A percentile compares a stretch with the other conserved stretches of the same genome.
phyloP scores from a whole-genome alignment of 2,113 vertebrate species.

The Hippocampus mohnikei region DNA sequence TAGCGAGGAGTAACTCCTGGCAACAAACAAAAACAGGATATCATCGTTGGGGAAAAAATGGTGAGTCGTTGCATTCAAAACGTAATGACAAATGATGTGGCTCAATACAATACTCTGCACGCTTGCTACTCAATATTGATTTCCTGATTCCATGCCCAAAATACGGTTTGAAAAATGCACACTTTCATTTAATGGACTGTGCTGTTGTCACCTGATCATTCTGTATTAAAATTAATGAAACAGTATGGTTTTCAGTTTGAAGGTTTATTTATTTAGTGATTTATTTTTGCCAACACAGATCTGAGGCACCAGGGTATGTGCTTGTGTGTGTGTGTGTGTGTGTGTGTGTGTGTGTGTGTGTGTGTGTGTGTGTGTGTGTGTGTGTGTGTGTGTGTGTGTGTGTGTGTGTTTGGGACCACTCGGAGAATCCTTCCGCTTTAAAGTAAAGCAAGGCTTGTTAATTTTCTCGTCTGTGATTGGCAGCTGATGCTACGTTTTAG shows the following conservation, averaged over 20 bases:
- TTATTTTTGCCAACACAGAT: background rate
- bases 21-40: too few relatives aligned
- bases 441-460: too few relatives aligned
- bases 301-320: background rate
- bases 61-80: background rate
- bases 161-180: constrained; percentile 5
- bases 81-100: constrained; percentile 44
- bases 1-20: too few relatives aligned
- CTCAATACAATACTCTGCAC: constrained; percentile 30
- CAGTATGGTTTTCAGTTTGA: background rate
- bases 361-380: background rate
- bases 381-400: background rate
- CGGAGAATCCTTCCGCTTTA: too few relatives aligned
- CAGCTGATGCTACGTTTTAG: too few relatives aligned
- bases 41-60: too few relatives aligned
- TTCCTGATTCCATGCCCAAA: constrained; percentile 35
- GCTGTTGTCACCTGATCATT: background rate
- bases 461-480: too few relatives aligned
- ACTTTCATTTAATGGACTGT: background rate
- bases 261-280: too few relatives aligned
- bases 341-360: background rate
- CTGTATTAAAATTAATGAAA: background rate
- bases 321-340: too few relatives aligned
- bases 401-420: too few relatives aligned
- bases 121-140: constrained; percentile 41